These are phyloP conservation scores for Labeo catla DNA, from an alignment of 2,113 vertebrate species.

Conservation along the genomic window DNA sequence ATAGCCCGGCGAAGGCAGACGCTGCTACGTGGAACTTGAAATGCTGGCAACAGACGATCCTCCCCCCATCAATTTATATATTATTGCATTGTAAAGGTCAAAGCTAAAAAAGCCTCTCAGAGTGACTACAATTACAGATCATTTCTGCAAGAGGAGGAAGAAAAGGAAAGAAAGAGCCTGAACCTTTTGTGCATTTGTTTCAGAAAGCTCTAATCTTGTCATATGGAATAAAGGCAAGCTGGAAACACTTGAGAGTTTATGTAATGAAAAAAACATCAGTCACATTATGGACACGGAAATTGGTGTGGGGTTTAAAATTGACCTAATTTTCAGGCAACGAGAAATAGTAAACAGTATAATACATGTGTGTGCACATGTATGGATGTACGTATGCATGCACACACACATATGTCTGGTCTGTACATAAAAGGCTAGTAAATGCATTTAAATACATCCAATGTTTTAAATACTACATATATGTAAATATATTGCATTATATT, in stretches of 20 bases:
- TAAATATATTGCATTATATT: too few relatives aligned
- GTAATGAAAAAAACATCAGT: constrained; percentile 67
- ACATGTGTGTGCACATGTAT: background rate
- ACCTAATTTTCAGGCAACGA: constrained; percentile 57
- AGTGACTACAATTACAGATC: constrained; percentile 87
- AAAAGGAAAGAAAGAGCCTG: constrained; percentile 66
- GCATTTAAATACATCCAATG: background rate
- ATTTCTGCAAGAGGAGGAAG: constrained; percentile 84
- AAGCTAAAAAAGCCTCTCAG: constrained; percentile 73
- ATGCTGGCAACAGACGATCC: constrained; percentile 67
- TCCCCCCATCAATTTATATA: constrained; percentile 79
- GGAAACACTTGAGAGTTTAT: constrained; percentile 68
- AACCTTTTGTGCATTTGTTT: constrained; percentile 83
- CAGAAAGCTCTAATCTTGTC: constrained; percentile 84
- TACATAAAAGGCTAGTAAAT: too few relatives aligned
- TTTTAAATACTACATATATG: too few relatives aligned
- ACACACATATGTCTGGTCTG: background rate
- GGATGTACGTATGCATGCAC: background rate
- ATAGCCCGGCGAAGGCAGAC: constrained; percentile 51
- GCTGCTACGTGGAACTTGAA: constrained; percentile 64
- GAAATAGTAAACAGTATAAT: constrained; percentile 25
- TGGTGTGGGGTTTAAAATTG: constrained; percentile 53
- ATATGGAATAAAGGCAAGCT: constrained; percentile 76
- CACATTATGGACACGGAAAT: constrained; percentile 64
- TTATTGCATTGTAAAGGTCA: constrained; percentile 82